phyloP scores from a whole-genome alignment of 2,797 vertebrate genomes.

The Pygocentrus nattereri region DNA sequence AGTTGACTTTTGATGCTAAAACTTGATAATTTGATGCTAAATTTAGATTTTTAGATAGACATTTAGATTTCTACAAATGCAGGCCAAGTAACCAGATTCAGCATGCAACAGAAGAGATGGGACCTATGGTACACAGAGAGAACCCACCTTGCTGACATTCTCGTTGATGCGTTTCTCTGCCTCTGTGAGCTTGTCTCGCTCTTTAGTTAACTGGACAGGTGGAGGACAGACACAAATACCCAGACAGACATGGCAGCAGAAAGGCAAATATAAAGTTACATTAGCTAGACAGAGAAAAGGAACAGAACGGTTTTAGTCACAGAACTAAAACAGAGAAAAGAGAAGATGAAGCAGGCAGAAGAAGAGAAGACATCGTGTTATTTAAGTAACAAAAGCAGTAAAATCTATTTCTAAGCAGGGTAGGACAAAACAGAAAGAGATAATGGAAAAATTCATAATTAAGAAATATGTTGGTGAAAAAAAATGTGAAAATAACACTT shows the following conservation, averaged over 20 bases:
- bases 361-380: neutral
- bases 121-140: constrained; percentile 24
- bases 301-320: constrained; percentile 56
- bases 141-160: constrained; percentile 83
- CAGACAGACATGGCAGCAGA: constrained; percentile 63
- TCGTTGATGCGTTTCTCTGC: constrained; percentile 80
- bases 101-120: constrained; percentile 24
- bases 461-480: no score
- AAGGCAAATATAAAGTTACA: constrained; percentile 65
- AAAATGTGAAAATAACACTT: constrained; percentile 23
- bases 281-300: constrained; percentile 63
- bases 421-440: neutral
- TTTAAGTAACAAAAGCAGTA: constrained; percentile 1
- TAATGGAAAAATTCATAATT: neutral
- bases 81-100: constrained; percentile 29
- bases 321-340: constrained; percentile 56
- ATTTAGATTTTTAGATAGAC: no score
- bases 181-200: constrained; percentile 80
- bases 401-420: neutral
- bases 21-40: constrained; percentile 22
- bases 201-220: constrained; percentile 80
- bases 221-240: constrained; percentile 60
- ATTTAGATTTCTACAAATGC: constrained; percentile 56
- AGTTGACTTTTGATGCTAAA: constrained; percentile 21
- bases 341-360: constrained; percentile 48